Evolutionary conservation across 2,888 invertebrate species (phyloP), one percentile per base, ranked within the genome.

Genomic region (Oasisia sp.): DNA sequence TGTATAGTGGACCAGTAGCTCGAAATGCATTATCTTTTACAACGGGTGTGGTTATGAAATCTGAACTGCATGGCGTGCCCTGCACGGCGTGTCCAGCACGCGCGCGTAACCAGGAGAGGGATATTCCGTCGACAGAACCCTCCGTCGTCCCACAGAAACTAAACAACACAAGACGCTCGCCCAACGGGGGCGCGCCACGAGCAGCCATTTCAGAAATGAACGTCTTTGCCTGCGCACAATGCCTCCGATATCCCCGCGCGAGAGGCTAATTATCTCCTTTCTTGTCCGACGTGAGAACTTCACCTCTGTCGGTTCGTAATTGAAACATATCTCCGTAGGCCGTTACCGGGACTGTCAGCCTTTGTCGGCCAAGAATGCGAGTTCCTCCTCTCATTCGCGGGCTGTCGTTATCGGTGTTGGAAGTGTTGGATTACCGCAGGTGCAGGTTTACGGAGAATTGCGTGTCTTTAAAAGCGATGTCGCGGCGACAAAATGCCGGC

Each of bases 321-420:
- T 74, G 74, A 74, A 74, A 74, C 74, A 74, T 74, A 14, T 74
- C 74, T 19, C 74, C 14, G 74, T 74, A 74, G 74, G 74, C 74
- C 74, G 74, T 74, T 74, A 74, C 74, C 7, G 74, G 74, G 74
- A 74, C 74, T 74, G 27, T 19, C 74, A 74, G 74, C 74, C 74
- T 74, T 74, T 74, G n/a, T 74, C 74, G 74, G 27, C 74, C 74
- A n/a, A 74, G 74, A 74, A 74, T 74, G 74, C n/a, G n/a, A 74
- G 27, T 27, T 2, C 74, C 74, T 74, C 74, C 74, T 74, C 74
- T 74, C 27, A 27, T 50, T 27, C 14, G 19, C 74, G 74, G 74
- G 74, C 27, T 19, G 19, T 74, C 74, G 74, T 74, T 74, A 74
- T 74, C n/a, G 27, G 27, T 74, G 74, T 7, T 27, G 27, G 27